Percentiles rank a stretch among this genome's conserved stretches.
Evolutionary conservation across 2,113 vertebrate genomes (phyloP).

Genomic region (Cepphus grylle): DNA sequence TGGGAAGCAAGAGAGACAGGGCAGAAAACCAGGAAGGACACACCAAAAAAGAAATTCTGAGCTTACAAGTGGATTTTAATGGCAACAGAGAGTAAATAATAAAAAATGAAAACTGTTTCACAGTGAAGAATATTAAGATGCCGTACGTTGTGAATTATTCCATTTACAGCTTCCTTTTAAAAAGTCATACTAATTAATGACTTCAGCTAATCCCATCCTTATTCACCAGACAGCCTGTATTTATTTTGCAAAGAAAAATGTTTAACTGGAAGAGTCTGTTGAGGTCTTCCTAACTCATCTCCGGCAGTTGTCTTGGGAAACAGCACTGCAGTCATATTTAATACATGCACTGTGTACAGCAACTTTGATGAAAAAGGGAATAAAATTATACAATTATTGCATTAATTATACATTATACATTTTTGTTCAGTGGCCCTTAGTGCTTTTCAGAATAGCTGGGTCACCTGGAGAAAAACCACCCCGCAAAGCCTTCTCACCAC

Average conservation of each 20-base stretch:
- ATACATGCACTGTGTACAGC: conserved; percentile 31
- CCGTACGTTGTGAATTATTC: conserved; percentile 5
- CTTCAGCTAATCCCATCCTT: conserved; percentile 66
- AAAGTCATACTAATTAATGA: conserved; percentile 65
- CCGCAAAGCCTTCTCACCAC: background rate
- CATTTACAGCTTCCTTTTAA: conserved; percentile 31
- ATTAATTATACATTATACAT: conserved; percentile 65
- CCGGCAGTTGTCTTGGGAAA: conserved; percentile 46
- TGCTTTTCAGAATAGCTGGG: conserved; percentile 15
- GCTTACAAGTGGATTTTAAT: background rate
- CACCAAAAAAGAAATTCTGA: background rate
- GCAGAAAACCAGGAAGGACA: background rate
- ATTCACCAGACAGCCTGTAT: conserved; percentile 59
- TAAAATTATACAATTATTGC: conserved; percentile 61
- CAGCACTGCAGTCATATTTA: conserved; percentile 54
- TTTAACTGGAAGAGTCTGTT: conserved; percentile 52
- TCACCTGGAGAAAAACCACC: background rate
- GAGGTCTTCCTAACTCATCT: conserved; percentile 52
- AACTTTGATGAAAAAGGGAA: conserved; percentile 52
- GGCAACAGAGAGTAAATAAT: background rate
- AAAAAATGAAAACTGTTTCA: background rate
- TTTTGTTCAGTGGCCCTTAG: conserved; percentile 39
- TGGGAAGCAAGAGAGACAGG: background rate
- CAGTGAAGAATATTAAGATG: conserved; percentile 28
- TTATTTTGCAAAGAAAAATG: conserved; percentile 67